These are phyloP conservation scores for Lycodopsis pacificus DNA, from an alignment of 2,797 vertebrate species.

Conservation along the genomic window DNA sequence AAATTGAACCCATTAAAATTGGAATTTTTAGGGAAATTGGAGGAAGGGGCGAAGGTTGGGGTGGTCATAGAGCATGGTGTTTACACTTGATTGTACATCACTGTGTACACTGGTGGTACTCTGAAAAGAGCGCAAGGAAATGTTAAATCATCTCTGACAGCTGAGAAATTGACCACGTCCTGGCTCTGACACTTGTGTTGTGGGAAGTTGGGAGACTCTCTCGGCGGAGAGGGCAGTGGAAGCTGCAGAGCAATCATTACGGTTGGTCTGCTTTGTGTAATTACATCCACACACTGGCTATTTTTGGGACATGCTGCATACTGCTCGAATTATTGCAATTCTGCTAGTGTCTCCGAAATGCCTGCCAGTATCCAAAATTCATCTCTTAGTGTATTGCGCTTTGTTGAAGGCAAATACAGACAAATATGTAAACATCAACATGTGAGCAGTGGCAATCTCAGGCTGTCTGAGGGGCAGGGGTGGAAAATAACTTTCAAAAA, in stretches of 20 bases:
- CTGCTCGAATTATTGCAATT: neutral
- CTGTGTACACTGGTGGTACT: constrained; percentile 46
- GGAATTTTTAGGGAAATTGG: constrained; percentile 28
- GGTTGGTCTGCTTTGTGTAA: constrained; percentile 37
- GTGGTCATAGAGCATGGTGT: constrained; percentile 51
- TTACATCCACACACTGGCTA: constrained; percentile 23
- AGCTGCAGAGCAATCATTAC: constrained; percentile 55
- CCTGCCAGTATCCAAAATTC: constrained; percentile 12
- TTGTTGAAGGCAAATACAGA: neutral
- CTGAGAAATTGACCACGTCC: constrained; percentile 60
- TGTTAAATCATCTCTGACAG: constrained; percentile 72
- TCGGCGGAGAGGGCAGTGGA: constrained; percentile 29
- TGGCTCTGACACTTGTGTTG: constrained; percentile 29
- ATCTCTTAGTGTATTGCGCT: neutral
- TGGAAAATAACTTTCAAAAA: neutral
- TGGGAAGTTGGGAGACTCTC: constrained; percentile 24
- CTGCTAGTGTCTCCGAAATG: constrained; percentile 17
- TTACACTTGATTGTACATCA: constrained; percentile 62
- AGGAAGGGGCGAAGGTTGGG: constrained; percentile 23
- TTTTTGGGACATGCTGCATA: constrained; percentile 9
- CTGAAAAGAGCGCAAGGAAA: constrained; percentile 54
- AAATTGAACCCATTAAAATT: constrained; percentile 61
- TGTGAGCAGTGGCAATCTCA: neutral
- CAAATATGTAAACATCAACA: neutral
- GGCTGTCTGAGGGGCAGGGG: neutral